A percentile compares a stretch with the other conserved stretches of the same genome.
These are phyloP conservation scores for Mythimna vitellina DNA, from an alignment of 2,888 invertebrate species.

Conservation along the genomic window DNA sequence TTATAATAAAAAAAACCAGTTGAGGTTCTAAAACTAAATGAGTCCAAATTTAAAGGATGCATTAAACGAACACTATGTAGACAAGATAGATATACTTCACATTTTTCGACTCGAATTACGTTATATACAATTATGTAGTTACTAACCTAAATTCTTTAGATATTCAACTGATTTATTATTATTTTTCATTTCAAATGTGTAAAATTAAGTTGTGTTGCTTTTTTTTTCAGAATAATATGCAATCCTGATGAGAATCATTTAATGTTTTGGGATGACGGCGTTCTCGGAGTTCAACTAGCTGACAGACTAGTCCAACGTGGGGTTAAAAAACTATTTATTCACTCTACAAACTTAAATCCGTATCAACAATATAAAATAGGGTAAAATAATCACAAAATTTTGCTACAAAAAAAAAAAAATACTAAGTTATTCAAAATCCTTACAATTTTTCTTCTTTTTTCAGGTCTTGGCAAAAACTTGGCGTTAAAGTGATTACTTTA, in stretches of 20 bases:
- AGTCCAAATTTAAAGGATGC: no score
- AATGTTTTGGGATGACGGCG: conserved; percentile 41
- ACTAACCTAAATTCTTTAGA: no score
- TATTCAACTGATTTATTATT: no score
- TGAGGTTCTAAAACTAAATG: no score
- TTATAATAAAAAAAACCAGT: no score
- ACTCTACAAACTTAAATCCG: conserved; percentile 24
- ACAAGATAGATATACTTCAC: no score
- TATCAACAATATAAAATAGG: conserved; percentile 30
- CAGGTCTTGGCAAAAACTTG: conserved; percentile 33
- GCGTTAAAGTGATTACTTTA: conserved; percentile 2
- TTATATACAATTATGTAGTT: no score
- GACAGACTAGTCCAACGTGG: conserved; percentile 69
- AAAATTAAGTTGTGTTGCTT: background rate
- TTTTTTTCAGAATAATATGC: conserved; percentile 42
- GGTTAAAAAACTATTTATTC: conserved; percentile 67
- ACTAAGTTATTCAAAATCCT: no score
- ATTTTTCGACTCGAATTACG: no score
- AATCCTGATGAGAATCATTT: conserved; percentile 27
- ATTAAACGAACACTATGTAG: no score
- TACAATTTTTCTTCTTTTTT: background rate
- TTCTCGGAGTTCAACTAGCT: conserved; percentile 66
- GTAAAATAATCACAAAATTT: conserved; percentile 1
- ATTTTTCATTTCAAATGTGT: no score
- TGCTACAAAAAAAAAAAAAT: background rate